These are phyloP conservation scores for Antedon mediterranea DNA, from an alignment of 53 echinoderm and acorn worm genomes.

Conservation along the genomic window DNA sequence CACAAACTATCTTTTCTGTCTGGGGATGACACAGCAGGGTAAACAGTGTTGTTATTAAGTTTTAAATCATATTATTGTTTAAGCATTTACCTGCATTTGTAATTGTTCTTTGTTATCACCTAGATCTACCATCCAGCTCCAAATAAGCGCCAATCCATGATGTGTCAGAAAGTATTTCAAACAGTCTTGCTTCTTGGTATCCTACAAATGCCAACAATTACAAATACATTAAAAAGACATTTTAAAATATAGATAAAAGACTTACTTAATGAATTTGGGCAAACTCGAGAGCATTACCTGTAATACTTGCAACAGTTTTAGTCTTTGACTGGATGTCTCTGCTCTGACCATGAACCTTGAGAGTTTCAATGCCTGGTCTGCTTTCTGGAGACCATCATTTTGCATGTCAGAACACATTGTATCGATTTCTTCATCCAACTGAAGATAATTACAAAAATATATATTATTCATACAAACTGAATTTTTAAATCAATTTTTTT, in stretches of 20 bases:
- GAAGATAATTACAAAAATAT: neutral
- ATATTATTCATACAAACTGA: neutral
- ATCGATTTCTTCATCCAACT: slow-evolving; percentile 97
- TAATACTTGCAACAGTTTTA: slow-evolving; percentile 60
- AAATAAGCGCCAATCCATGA: slow-evolving; percentile 67
- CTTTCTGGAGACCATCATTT: slow-evolving; percentile 45
- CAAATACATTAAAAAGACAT: no score
- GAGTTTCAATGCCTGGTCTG: slow-evolving; percentile 65
- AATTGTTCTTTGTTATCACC: slow-evolving; percentile 62
- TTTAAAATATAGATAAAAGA: no score
- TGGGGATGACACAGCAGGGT: no score
- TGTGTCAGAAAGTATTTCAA: slow-evolving; percentile 78
- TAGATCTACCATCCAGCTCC: slow-evolving; percentile 99
- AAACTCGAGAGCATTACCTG: no score
- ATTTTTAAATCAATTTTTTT: neutral
- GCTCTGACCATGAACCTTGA: slow-evolving; percentile 86
- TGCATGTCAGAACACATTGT: slow-evolving; percentile 47
- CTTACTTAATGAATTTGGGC: no score
- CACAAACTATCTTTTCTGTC: no score
- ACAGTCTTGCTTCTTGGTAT: slow-evolving; percentile 45
- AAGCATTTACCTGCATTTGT: slow-evolving; percentile 36
- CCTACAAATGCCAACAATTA: slow-evolving; percentile 18
- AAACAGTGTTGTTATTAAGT: no score
- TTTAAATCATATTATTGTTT: neutral
- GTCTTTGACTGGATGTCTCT: slow-evolving; percentile 54